Conservation (phyloP, 2,888 invertebrate genomes). For the Phrixothrix hirtus region DNA sequence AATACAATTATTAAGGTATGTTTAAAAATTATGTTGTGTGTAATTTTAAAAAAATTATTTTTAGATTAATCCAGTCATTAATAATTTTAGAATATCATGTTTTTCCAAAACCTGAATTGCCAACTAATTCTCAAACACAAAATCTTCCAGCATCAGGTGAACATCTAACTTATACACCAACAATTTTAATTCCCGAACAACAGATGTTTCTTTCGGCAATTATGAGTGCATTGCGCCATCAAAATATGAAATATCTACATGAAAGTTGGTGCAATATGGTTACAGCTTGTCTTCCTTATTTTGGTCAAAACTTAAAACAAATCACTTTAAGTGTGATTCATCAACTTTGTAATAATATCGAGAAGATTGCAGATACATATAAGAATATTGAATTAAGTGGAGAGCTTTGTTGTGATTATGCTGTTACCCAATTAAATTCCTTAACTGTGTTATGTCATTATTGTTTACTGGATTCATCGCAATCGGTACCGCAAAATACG, state of each 20-base stretch:
- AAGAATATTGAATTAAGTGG: conserved; percentile 51
- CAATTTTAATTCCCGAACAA: conserved; percentile 74
- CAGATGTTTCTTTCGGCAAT: conserved; percentile 82
- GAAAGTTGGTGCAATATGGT: conserved; percentile 83
- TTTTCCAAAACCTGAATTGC: conserved; percentile 40
- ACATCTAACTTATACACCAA: conserved; percentile 65
- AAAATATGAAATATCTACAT: conserved; percentile 73
- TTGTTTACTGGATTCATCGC: conserved; percentile 70
- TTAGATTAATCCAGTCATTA: conserved; percentile 67
- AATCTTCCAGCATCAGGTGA: conserved; percentile 48
- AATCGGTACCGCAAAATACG: conserved; percentile 50
- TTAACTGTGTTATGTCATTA: conserved; percentile 79
- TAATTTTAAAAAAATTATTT: conserved; percentile 16
- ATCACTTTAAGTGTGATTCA: conserved; percentile 78
- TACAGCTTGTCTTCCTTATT: conserved; percentile 78
- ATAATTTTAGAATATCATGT: conserved; percentile 78
- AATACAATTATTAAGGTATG: conserved; percentile 65
- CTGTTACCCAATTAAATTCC: conserved; percentile 76
- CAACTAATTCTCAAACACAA: conserved; percentile 20
- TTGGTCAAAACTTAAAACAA: conserved; percentile 74
- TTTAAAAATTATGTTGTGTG: not conserved
- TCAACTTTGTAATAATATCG: conserved; percentile 76
- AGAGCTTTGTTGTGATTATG: conserved; percentile 74
- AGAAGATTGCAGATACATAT: conserved; percentile 58
- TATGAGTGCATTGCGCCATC: conserved; percentile 73